Evolutionary conservation across 2,797 vertebrate species (phyloP), one percentile per base, ranked within the genome.

Genomic region (Sternotherus odoratus): DNA sequence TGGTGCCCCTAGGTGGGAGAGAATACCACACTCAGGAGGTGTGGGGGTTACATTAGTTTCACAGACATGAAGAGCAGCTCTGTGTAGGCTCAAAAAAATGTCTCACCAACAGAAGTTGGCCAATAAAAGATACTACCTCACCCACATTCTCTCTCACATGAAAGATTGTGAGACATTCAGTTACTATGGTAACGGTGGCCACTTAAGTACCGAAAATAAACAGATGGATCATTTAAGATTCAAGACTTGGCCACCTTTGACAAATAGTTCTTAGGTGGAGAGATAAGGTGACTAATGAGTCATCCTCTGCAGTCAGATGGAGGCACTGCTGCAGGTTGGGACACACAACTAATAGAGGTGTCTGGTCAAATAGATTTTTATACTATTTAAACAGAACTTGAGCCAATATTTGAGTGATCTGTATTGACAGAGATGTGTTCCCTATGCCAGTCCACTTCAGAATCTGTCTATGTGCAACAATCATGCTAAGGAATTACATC

Each of bases 401-500:
- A 85, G 30, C 56, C 36, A 49, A 9, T 1, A 3, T 0, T 36
- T 66, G 63, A 0, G 10, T 36, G 53, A 91, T 30, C 39, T 74
- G 81, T 79, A 84, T 11, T 66, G 53, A 8, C 5, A 1, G 51
- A 9, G 23, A 50, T 69, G 43, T 9, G 19, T n/a, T 36, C 30
- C 33, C n/a, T 9, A 21, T 36, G n/a, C 3, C 4, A 81, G 43
- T 23, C 1, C 0, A 21, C 39, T 54, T 17, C 3, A 1, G 54
- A 5, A 12, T 0, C 0, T 30, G 28, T 53, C 69, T 46, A 85
- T 39, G 46, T 77, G 33, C 5, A 87, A 78, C 63, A 10, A 23
- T 26, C 74, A 39, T 16, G 43, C 0, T 43, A 8, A 60, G 57
- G 72, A 87, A 69, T 36, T 54, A 43, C n/a, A 46, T 54, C 54